Base-by-base conservation (phyloP, 2,113 vertebrate genomes). In the Vicugna pacos region DNA sequence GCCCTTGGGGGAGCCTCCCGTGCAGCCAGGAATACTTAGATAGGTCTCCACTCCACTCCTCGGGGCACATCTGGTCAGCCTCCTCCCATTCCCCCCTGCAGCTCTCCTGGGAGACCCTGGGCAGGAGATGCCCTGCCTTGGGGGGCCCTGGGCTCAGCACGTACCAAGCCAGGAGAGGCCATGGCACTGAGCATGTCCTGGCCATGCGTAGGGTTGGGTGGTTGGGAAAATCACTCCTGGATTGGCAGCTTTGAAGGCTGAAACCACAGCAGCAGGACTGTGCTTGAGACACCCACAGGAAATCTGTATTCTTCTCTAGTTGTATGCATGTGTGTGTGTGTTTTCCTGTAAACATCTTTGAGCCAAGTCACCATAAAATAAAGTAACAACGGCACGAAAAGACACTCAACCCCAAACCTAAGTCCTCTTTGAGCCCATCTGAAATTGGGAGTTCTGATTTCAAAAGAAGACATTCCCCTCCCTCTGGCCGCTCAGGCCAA, bases 321-420 rank as follows among this genome's bases (percentile, higher is more conserved):
- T 52, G 38, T 26, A 28, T 65, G 15, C 30, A 38, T 65, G 35
- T 60, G 42, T 75, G 85, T 75, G 73, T 50, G n/a, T 56, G 35
- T 42, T 73, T 50, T 96, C 94, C 84, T 94, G 93, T 97, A 97
- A 94, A 97, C 84, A 96, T 80, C 91, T 95, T 82, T 58, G 88
- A 96, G 82, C 80, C 94, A 94, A 96, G 96, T 93, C 92, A 96
- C 70, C 87, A 67, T 81, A 94, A 97, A 96, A 95, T 67, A 90
- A 97, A 92, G 62, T 35, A 90, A 96, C 69, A 95, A 91, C 94
- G 91, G 83, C 95, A 96, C 97, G 96, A 76, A 94, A 97, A 89
- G 76, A 94, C 54, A 75, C 50, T 81, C 64, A 93, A 30, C 52
- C 87, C 92, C 83, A 96, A 93, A 77, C 54, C 60, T 62, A 75